These are phyloP conservation scores for Rhyzopertha dominica DNA, from an alignment of 1,140 invertebrate species.

Conservation along the genomic window DNA sequence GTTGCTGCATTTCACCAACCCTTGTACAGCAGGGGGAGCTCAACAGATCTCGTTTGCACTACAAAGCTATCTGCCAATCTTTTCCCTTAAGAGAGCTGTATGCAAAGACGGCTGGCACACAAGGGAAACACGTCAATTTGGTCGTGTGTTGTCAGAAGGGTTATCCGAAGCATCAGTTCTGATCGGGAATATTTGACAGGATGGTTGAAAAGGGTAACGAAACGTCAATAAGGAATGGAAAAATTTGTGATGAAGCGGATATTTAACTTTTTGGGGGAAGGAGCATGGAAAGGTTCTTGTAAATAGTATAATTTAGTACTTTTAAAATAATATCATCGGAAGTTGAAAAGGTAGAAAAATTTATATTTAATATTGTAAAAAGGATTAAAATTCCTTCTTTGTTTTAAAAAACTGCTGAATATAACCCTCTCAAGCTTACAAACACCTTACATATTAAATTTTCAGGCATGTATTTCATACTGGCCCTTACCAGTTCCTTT, in stretches of 20 bases:
- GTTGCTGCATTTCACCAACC: not conserved
- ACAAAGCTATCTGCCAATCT: slow-evolving; percentile 18
- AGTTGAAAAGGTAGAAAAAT: not conserved
- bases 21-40: not conserved
- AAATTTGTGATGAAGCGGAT: too few species aligned
- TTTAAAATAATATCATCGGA: too few species aligned
- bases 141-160: too few species aligned
- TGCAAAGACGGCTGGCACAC: not conserved
- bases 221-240: too few species aligned
- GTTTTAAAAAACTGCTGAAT: slow-evolving; percentile 5
- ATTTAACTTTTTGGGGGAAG: too few species aligned
- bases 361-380: not conserved
- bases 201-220: too few species aligned
- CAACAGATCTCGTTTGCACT: slow-evolving; percentile 17
- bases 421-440: slow-evolving; percentile 4
- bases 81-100: slow-evolving; percentile 6
- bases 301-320: too few species aligned
- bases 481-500: slow-evolving; percentile 2
- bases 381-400: slow-evolving; percentile 1
- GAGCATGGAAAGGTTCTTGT: not conserved
- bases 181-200: too few species aligned
- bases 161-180: too few species aligned
- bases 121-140: too few species aligned
- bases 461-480: not conserved
- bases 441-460: not conserved